These are phyloP conservation scores for Opisthocomus hoazin DNA, from an alignment of 2,113 vertebrate genomes.

Conservation along the genomic window DNA sequence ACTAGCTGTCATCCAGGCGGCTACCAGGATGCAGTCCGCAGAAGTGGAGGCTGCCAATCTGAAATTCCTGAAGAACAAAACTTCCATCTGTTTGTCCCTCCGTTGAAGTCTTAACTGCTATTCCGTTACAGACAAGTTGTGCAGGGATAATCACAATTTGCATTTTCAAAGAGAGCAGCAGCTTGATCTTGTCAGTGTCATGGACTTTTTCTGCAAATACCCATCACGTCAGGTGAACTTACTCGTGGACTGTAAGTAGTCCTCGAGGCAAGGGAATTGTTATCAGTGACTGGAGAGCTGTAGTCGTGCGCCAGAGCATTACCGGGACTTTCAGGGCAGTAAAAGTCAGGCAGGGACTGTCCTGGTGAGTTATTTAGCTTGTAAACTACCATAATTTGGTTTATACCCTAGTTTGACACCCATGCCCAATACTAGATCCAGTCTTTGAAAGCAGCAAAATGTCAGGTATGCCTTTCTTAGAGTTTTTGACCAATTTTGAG, in stretches of 20 bases:
- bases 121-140: not conserved
- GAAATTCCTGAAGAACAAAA: not conserved
- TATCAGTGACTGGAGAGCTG: not conserved
- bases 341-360: not conserved
- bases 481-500: not conserved
- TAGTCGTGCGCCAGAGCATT: not conserved
- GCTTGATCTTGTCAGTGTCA: fast-evolving
- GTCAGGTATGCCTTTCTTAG: not conserved
- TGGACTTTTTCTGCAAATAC: not conserved
- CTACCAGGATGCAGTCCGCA: not conserved
- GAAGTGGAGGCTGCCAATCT: not conserved
- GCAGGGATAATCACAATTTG: not conserved
- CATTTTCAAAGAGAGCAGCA: not conserved
- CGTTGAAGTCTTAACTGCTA: not conserved
- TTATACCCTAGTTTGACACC: not conserved
- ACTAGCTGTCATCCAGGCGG: not conserved
- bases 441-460: not conserved
- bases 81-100: not conserved
- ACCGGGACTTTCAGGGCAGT: not conserved
- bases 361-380: not conserved
- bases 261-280: not conserved
- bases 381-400: not conserved
- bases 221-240: not conserved
- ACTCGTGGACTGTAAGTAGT: not conserved
- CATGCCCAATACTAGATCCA: not conserved